Conservation (phyloP, 2,797 vertebrate genomes). For the Potorous gilbertii region DNA sequence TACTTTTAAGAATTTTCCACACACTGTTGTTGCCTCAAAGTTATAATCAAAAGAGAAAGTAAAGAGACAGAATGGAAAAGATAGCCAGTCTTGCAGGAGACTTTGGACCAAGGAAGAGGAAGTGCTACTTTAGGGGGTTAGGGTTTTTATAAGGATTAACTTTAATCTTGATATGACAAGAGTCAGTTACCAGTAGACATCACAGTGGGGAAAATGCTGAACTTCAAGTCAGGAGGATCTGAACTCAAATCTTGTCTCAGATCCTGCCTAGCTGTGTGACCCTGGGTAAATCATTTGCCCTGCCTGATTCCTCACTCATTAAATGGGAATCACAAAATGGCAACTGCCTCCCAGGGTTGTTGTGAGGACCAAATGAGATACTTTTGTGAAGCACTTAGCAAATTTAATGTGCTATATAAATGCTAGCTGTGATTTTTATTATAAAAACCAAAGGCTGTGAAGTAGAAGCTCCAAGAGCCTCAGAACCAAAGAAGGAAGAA, state of each 20-base stretch:
- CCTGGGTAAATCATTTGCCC: background rate
- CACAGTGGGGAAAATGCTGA: background rate
- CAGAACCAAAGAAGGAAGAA: background rate
- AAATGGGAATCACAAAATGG: background rate
- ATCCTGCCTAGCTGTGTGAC: background rate
- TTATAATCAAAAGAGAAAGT: background rate
- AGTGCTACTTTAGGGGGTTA: background rate
- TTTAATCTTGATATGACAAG: background rate
- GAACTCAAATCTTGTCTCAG: background rate
- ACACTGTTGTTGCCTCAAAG: background rate
- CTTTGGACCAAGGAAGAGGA: background rate
- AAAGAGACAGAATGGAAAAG: background rate
- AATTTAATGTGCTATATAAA: background rate
- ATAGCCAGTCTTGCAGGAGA: background rate
- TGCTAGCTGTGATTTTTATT: background rate
- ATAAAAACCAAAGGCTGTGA: background rate
- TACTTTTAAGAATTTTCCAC: constrained; percentile 69
- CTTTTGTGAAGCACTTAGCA: background rate
- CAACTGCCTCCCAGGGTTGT: background rate
- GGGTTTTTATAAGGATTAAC: background rate
- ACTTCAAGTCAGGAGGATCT: background rate
- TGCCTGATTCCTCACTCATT: background rate
- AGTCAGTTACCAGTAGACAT: background rate
- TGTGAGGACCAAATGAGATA: background rate
- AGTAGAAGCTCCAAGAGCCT: background rate